Evolutionary conservation across 2,888 invertebrate species (phyloP), one percentile per base, ranked within the genome.

Genomic region (Pandemis cinnamomeana): DNA sequence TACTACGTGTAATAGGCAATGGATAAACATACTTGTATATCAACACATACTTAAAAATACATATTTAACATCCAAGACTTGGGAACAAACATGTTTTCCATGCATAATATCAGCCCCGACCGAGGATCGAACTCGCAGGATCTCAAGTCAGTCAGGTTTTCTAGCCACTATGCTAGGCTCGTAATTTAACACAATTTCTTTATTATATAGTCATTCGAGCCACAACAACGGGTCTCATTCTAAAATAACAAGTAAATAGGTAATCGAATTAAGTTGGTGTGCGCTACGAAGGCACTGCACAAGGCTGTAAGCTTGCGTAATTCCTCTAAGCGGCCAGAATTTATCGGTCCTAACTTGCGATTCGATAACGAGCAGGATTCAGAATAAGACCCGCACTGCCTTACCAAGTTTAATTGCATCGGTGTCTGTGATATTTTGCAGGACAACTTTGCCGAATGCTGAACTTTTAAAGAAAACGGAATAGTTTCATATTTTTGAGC

Each of bases 301-400:
- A 64, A 64, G 44, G 69, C 64, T 27, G 60, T 74, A 70, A 71
- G 70, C 71, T 62, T 58, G 20, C 64, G 53, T 74, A 74, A 74
- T 74, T 62, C 70, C 71, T 74, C 53, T 67, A 74, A 74, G 74
- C 74, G 70, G 67, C 70, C 67, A 71, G 67, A 74, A 74, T 74
- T 74, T 74, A 74, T 74, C 67, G 74, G 70, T 62, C 61, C 74
- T 71, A 74, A 74, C 74, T 74, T 74, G 74, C 71, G 74, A 74
- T 71, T 71, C 74, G 74, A 74, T 74, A 74, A 74, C 66, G 70
- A 74, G 73, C 69, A 66, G 69, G 74, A 71, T 74, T 74, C 42
- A 60, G 74, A 71, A 74, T 71, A 71, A 74, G 71, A 74, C 60
- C 73, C 68, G 41, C 71, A 58, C 69, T 61, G 69, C 73, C 69